Evolutionary conservation across 2,797 vertebrate genomes (phyloP), one percentile per base, ranked within the genome.

Genomic region (Leuciscus waleckii): DNA sequence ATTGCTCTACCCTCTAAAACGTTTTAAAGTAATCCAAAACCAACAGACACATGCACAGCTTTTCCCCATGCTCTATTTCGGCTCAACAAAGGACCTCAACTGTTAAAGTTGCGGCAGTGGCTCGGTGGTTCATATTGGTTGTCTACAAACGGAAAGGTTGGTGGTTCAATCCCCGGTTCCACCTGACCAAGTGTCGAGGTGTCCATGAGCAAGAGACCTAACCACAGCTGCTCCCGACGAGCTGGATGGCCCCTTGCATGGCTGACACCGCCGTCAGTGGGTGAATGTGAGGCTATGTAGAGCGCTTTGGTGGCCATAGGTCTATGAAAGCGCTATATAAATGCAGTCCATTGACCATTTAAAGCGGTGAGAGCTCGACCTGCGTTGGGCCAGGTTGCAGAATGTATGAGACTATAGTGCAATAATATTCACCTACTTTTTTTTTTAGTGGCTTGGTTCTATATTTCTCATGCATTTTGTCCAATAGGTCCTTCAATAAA

Each of bases 11-110:
- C 26, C 51, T 70, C 67, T 70, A 46, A 84, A 78, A 58, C 1
- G 3, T n/a, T 61, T 83, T 58, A 37, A 35, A 61, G 51, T 23
- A 32, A 70, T 61, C 19, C 51, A 70, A 58, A 84, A 78, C 35
- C 74, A 84, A 26, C 7, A 43, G 63, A 77, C 71, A 77, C 35
- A 37, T 43, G 63, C 35, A 68, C n/a, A 26, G 26, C 17, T 32
- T 41, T 67, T 51, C 35, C 41, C 7, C 16, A 63, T 17, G 54
- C 7, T 23, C 29, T 54, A 23, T 51, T 39, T 26, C n/a, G 19
- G 35, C 51, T 37, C 81, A 63, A 74, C 21, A 58, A 74, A 74
- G 29, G 26, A 61, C 51, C 37, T 71, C 37, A 43, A 10, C 37
- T 3, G 6, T 58, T 43, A 56, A 19, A 29, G 29, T 29, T 29